Base-by-base conservation (phyloP, 2,113 vertebrate species). In the Mus spicilegus region DNA sequence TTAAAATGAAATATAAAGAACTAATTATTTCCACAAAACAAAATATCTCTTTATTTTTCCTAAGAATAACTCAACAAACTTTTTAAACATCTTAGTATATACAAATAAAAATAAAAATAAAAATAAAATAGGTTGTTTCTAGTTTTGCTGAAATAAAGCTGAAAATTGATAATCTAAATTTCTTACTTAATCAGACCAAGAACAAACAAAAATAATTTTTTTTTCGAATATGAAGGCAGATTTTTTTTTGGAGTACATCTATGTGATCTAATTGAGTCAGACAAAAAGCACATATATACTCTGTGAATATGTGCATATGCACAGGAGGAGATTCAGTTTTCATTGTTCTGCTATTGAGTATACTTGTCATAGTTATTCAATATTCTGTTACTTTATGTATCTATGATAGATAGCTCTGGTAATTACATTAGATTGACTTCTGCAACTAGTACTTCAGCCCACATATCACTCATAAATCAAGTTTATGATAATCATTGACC, bases 231-330 rank as follows among this genome's bases (percentile, higher is more conserved):
- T 28, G 20, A 28, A 85, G 7, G 30, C 2, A 77, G 14, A 42
- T 13, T 54, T 2, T 11, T 75, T 90, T 14, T 58, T 33, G 36
- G 33, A 54, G 39, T 39, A 12, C 12, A 20, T 33, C 0, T 63
- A 36, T 7, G 36, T 42, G 2, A 20, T 11, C 14, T 26, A 11
- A 65, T 33, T 26, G 2, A 56, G 65, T 89, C 16, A 54, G 7
- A 33, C 1, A 65, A 17, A 20, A 24, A 7, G 7, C 6, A 11
- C 2, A 30, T 2, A 28, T n/a, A n/a, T 12, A 70, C 16, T 3
- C 2, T 42, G 9, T 19, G 3, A 24, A 28, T 49, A 19, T 17
- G 33, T 16, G 28, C 12, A 51, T 42, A 42, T 10, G 26, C 7
- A 56, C 33, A 54, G 6, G n/a, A 70, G 7, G 39, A 8, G 16